Evolutionary conservation across 2,888 invertebrate species (phyloP).

Genomic region (Cephonodes hylas): DNA sequence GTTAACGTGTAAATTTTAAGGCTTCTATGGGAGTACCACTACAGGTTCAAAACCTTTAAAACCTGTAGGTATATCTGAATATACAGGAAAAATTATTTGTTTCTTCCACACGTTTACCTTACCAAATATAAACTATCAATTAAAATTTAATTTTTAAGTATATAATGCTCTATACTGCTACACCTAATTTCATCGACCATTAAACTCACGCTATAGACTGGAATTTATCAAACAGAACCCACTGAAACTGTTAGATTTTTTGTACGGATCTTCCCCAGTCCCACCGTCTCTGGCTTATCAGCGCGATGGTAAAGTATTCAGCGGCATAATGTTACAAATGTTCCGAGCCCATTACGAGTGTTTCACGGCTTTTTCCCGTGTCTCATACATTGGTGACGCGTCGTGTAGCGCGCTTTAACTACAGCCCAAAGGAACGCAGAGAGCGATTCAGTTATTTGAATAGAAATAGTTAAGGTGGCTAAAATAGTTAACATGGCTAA

Average conservation of each 20-base stretch:
- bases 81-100: too few relatives aligned
- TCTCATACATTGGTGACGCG: conserved; percentile 61
- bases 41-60: too few relatives aligned
- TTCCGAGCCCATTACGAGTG: conserved; percentile 63
- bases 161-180: too few relatives aligned
- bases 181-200: not conserved
- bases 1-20: too few relatives aligned
- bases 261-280: not conserved
- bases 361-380: conserved; percentile 70
- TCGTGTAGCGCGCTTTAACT: conserved; percentile 39
- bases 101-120: not conserved
- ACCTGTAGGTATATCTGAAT: too few relatives aligned
- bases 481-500: too few relatives aligned
- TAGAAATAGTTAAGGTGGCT: too few relatives aligned
- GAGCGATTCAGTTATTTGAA: too few relatives aligned
- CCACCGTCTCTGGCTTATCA: conserved; percentile 13
- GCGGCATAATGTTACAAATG: conserved; percentile 72
- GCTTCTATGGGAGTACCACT: too few relatives aligned
- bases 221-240: not conserved
- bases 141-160: too few relatives aligned
- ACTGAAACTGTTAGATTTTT: not conserved
- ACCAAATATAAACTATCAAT: not conserved
- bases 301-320: conserved; percentile 44
- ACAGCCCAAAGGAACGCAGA: not conserved
- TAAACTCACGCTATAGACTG: not conserved